These are phyloP conservation scores for Drosophila leonis DNA, from an alignment of 2,888 invertebrate genomes.

Conservation along the genomic window DNA sequence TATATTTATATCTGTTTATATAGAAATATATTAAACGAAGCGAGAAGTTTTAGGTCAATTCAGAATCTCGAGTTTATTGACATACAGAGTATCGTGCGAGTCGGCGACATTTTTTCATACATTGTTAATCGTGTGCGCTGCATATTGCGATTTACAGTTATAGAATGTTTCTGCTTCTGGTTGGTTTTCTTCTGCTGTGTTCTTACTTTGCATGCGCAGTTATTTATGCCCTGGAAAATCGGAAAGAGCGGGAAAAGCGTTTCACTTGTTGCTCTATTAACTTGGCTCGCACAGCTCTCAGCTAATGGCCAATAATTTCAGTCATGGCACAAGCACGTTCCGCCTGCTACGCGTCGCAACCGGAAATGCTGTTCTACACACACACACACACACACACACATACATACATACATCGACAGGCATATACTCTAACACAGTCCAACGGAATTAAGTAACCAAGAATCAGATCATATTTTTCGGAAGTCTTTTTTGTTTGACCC, in stretches of 20 bases:
- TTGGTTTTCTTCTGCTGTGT: slow-evolving; percentile 6
- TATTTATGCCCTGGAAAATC: slow-evolving; percentile 45
- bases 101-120: background rate
- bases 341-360: slow-evolving; percentile 36
- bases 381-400: background rate
- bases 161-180: slow-evolving; percentile 41
- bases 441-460: background rate
- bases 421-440: background rate
- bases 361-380: slow-evolving; percentile 44
- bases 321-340: slow-evolving; percentile 42
- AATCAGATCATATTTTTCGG: background rate
- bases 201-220: slow-evolving; percentile 72
- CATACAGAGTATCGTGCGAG: background rate
- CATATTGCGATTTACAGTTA: slow-evolving; percentile 54
- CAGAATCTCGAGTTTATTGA: background rate
- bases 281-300: slow-evolving; percentile 37
- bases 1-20: too few relatives aligned
- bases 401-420: background rate
- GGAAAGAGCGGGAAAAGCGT: slow-evolving; percentile 32
- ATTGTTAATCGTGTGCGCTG: background rate
- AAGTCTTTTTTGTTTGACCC: background rate
- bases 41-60: too few relatives aligned
- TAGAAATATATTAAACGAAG: too few relatives aligned
- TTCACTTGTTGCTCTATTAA: slow-evolving; percentile 76
- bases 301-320: slow-evolving; percentile 57